A percentile compares a stretch with the other conserved stretches of the same genome.
Evolutionary conservation across 2,797 vertebrate species (phyloP).

Genomic region (Coregonus sp.): DNA sequence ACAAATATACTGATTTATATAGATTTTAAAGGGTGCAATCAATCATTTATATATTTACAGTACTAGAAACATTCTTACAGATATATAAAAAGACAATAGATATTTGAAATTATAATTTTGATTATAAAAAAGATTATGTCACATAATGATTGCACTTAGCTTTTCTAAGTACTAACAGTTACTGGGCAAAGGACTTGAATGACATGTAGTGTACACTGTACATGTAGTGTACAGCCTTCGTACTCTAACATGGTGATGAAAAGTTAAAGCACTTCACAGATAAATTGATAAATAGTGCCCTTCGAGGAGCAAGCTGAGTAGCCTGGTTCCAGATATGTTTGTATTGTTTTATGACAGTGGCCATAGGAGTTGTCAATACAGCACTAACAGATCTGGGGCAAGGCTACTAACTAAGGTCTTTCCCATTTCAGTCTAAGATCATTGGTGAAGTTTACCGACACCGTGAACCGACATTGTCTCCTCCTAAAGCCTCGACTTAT

Average conservation of each 20-base stretch:
- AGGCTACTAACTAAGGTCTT: constrained; percentile 40
- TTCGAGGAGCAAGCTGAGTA: constrained; percentile 29
- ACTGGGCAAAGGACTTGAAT: constrained; percentile 53
- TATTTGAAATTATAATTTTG: constrained; percentile 49
- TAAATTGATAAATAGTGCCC: background rate
- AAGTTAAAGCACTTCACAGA: background rate
- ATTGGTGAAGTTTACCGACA: constrained; percentile 32
- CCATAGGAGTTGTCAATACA: background rate
- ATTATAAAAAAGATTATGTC: constrained; percentile 3
- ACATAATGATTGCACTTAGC: constrained; percentile 51
- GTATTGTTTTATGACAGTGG: background rate
- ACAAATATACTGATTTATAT: constrained; percentile 12
- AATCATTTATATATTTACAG: constrained; percentile 5
- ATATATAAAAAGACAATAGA: constrained; percentile 19
- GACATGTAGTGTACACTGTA: constrained; percentile 50
- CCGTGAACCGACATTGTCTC: constrained; percentile 52
- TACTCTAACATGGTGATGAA: constrained; percentile 21
- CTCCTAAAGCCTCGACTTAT: constrained; percentile 44
- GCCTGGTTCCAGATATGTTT: background rate
- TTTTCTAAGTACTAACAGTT: constrained; percentile 34
- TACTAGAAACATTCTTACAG: constrained; percentile 4
- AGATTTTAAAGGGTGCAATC: background rate
- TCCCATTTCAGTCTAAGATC: constrained; percentile 48
- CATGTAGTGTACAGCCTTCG: constrained; percentile 49
- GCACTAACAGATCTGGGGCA: constrained; percentile 12